Evolutionary conservation across 2,888 invertebrate genomes (phyloP), one percentile per base, ranked within the genome.

Genomic region (Troglohyphantes excavatus): DNA sequence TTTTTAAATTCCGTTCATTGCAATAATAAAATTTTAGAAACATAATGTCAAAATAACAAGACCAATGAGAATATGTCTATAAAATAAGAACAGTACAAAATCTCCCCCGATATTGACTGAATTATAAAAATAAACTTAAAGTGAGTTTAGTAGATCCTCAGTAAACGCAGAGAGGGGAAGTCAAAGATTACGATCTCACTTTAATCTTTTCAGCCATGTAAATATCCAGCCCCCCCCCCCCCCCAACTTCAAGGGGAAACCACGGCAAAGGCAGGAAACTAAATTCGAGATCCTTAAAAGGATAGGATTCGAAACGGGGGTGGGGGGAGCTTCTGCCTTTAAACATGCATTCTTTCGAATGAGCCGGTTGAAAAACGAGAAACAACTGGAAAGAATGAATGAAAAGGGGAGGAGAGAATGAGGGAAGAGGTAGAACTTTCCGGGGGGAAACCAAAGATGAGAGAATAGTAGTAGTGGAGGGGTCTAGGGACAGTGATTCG

Each of bases 391-490:
- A 81, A 68, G 59, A 76, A 73, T 73, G 53, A 23, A 43, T 67
- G 68, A n/a, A n/a, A n/a, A n/a, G n/a, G n/a, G n/a, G n/a, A n/a
- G n/a, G n/a, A n/a, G 67, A 68, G 59, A 76, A 73, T 73, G 73
- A 43, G 27, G 46, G 27, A 84, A 84, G 67, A 65, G 53, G 46
- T 53, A 75, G 67, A 75, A 75, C 53, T 70, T 70, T 26, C 67
- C 53, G 33, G 85, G 43, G 33, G 76, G 46, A 76, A 85, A 85
- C 76, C 76, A 76, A 76, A 76, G 85, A 85, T 76, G 61, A 76
- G 63, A 21, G 61, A 26, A n/a, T n/a, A 61, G 75, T 26, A n/a
- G 46, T 33, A 63, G 65, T 21, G 7, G 63, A 21, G 26, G 21
- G n/a, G n/a, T 26, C 23, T 26, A 23, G 29, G 59, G 68, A 29